Evolutionary conservation across 2,888 invertebrate genomes (phyloP).

Genomic region (Pterobdella sp.): DNA sequence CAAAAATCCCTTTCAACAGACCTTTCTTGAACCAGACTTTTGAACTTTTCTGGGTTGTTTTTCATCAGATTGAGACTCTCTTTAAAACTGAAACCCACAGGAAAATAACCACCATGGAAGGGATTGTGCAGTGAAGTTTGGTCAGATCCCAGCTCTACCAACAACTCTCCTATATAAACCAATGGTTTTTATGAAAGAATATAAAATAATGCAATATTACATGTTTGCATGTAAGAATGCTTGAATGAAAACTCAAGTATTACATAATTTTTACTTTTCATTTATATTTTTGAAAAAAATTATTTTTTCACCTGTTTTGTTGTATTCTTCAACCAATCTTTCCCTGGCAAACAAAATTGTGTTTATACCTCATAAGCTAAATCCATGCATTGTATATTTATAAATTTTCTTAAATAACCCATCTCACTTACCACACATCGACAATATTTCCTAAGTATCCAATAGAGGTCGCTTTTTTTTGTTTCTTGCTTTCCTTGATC

Average conservation of each 20-base stretch:
- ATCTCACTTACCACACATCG: conserved; percentile 52
- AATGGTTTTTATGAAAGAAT: no score
- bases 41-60: conserved; percentile 54
- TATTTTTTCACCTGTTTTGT: conserved; percentile 50
- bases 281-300: no score
- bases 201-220: no score
- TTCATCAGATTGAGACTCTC: conserved; percentile 55
- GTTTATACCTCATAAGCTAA: not conserved
- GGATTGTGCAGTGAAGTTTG: conserved; percentile 61
- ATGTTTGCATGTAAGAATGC: no score
- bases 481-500: conserved; percentile 47
- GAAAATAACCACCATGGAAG: conserved; percentile 59
- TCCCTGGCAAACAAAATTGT: conserved; percentile 51
- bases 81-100: conserved; percentile 54
- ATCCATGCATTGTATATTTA: conserved; percentile 1
- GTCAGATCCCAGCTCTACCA: conserved; percentile 59
- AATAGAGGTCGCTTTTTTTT: conserved; percentile 53
- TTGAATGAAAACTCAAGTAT: no score
- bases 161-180: no score
- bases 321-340: conserved; percentile 53
- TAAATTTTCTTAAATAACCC: not conserved
- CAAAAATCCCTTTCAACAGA: no score
- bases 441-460: conserved; percentile 59
- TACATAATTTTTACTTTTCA: no score
- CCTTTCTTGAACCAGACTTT: conserved; percentile 56